Percentiles rank a stretch among this genome's conserved stretches.
These are phyloP conservation scores for Zaprionus davidi DNA, from an alignment of 1,140 invertebrate species.

Conservation along the genomic window DNA sequence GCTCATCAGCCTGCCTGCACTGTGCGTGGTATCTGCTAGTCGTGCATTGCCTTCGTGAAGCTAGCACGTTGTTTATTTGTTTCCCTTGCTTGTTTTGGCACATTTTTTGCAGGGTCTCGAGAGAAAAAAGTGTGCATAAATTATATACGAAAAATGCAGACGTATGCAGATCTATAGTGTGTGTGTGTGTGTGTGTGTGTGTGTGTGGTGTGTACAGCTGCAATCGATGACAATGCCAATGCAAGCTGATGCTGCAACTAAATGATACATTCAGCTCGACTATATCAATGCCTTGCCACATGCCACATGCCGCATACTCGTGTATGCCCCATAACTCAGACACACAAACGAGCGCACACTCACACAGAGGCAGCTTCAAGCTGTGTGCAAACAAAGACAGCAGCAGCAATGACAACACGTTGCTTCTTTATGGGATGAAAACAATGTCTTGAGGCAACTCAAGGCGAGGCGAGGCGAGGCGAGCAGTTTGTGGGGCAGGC, in stretches of 20 bases:
- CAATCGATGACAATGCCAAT: conserved; percentile 32
- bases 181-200: neutral
- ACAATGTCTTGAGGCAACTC: conserved; percentile 46
- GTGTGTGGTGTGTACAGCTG: neutral
- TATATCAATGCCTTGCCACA: conserved; percentile 57
- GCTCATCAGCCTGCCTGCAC: neutral
- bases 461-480: conserved; percentile 9
- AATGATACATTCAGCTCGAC: conserved; percentile 30
- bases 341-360: neutral
- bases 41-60: neutral
- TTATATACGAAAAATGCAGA: conserved; percentile 2
- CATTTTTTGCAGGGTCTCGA: conserved; percentile 1
- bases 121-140: neutral
- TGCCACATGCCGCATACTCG: conserved; percentile 35
- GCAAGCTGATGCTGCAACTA: conserved; percentile 28
- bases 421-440: conserved; percentile 31
- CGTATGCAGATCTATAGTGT: neutral
- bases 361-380: conserved; percentile 26
- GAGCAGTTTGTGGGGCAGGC: conserved; percentile 25
- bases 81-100: conserved; percentile 1
- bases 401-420: conserved; percentile 6
- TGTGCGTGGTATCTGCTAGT: neutral
- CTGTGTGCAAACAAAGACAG: conserved; percentile 43
- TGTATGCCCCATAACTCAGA: conserved; percentile 18
- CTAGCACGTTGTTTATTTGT: neutral